A percentile compares a stretch with the other conserved stretches of the same genome.
phyloP scores from a whole-genome alignment of 1,140 invertebrate species.

The Drosophila murphyi region DNA sequence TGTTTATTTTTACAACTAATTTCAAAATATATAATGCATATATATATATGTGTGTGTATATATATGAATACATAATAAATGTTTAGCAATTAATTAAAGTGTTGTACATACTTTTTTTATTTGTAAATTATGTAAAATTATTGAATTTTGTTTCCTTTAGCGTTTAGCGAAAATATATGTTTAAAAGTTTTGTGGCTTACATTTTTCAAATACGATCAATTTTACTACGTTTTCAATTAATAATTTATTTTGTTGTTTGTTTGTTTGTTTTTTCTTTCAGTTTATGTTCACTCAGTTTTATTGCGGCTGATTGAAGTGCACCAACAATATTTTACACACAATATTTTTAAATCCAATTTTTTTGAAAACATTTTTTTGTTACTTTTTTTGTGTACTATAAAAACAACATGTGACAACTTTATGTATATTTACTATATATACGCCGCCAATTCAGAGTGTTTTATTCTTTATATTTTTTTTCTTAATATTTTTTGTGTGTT shows the following conservation, averaged over 20 bases:
- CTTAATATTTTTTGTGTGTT: constrained; percentile 17
- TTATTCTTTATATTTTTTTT: constrained; percentile 27
- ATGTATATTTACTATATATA: constrained; percentile 25
- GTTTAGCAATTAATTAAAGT: constrained; percentile 67
- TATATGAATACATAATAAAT: constrained; percentile 68
- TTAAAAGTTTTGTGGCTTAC: constrained; percentile 36
- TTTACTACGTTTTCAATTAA: constrained; percentile 52
- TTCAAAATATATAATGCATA: constrained; percentile 76
- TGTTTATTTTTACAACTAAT: constrained; percentile 71
- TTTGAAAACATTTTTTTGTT: constrained; percentile 31
- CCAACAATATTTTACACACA: constrained; percentile 20
- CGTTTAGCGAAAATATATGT: constrained; percentile 56
- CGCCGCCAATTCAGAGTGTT: constrained; percentile 59
- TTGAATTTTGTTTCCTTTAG: constrained; percentile 30
- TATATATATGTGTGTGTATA: constrained; percentile 35
- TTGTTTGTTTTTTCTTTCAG: constrained; percentile 8
- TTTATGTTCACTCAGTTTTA: constrained; percentile 16
- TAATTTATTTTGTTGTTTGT: constrained; percentile 18
- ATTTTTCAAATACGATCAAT: constrained; percentile 61
- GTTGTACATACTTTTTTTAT: constrained; percentile 55
- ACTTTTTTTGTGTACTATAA: constrained; percentile 37
- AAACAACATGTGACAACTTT: constrained; percentile 56
- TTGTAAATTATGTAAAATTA: constrained; percentile 50
- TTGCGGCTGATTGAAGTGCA: constrained; percentile 1
- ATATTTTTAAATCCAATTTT: constrained; percentile 9